A percentile compares a stretch with the other conserved stretches of the same genome.
Evolutionary conservation across 2,888 invertebrate species (phyloP).

Genomic region (Cantharis flavilabris): DNA sequence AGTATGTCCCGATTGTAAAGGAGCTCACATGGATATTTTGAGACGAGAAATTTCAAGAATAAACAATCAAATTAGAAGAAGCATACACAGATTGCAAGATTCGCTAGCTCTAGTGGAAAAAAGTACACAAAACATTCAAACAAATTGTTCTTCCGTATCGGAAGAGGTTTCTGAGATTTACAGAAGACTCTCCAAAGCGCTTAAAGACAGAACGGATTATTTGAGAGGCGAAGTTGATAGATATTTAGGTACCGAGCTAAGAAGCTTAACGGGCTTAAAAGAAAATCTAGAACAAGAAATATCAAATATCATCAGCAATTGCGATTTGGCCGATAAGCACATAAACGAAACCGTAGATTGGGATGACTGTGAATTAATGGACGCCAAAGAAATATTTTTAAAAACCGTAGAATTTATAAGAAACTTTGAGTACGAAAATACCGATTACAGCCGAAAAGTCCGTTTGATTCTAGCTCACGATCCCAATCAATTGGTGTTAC

Average conservation of each 20-base stretch:
- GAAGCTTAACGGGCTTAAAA: conserved; percentile 83
- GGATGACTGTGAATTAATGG: conserved; percentile 91
- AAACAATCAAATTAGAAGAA: conserved; percentile 71
- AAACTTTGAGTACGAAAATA: conserved; percentile 92
- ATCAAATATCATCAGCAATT: conserved; percentile 93
- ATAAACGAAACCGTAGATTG: conserved; percentile 84
- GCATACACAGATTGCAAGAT: conserved; percentile 87
- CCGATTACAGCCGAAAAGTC: conserved; percentile 84
- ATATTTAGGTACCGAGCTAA: conserved; percentile 85
- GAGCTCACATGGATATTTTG: conserved; percentile 94
- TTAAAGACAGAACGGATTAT: conserved; percentile 88
- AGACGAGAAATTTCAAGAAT: conserved; percentile 64
- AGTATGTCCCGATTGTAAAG: conserved; percentile 95
- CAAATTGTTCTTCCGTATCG: conserved; percentile 86
- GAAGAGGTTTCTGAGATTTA: conserved; percentile 95
- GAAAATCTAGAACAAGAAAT: conserved; percentile 95
- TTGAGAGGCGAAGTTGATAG: conserved; percentile 89
- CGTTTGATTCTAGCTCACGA: conserved; percentile 89
- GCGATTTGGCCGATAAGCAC: conserved; percentile 93
- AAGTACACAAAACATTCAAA: conserved; percentile 84
- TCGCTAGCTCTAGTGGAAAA: conserved; percentile 83
- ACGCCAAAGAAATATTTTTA: conserved; percentile 93
- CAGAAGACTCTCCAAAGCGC: conserved; percentile 81
- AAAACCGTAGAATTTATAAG: conserved; percentile 94
- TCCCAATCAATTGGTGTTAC: conserved; percentile 86